These are phyloP conservation scores for Perognathus longimembris DNA, from an alignment of 2,113 vertebrate genomes.

Conservation along the genomic window DNA sequence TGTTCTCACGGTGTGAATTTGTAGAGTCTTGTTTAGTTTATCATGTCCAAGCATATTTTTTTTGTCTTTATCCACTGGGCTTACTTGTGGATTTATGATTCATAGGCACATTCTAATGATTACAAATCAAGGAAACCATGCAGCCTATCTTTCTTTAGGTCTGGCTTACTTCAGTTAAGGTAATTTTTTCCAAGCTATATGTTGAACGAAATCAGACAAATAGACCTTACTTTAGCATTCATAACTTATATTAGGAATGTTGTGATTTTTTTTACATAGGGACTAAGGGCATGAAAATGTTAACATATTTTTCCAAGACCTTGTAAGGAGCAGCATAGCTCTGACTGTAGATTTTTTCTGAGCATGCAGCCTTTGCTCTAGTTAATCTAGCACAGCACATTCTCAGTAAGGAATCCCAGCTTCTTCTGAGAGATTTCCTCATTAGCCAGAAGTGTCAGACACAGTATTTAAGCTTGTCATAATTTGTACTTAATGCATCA, in stretches of 20 bases:
- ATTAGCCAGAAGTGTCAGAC: conserved; percentile 37
- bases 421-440: conserved; percentile 47
- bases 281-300: background rate
- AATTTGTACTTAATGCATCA: conserved; percentile 38
- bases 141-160: no score
- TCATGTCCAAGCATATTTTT: no score
- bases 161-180: no score
- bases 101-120: no score
- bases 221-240: background rate
- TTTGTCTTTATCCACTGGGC: no score
- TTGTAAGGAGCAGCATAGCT: background rate
- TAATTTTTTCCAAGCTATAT: no score
- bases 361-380: background rate
- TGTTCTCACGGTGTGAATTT: no score
- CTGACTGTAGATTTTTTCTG: background rate
- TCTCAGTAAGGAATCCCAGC: background rate
- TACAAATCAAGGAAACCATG: no score
- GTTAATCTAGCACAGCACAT: background rate
- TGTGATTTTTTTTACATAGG: background rate
- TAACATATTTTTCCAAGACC: background rate
- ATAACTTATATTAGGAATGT: background rate
- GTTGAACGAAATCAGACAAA: background rate
- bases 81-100: no score
- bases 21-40: no score
- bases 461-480: conserved; percentile 23